A percentile compares a stretch with the other conserved stretches of the same genome.
Conservation (phyloP, 2,888 invertebrate species). For the Apotomis capreana region DNA sequence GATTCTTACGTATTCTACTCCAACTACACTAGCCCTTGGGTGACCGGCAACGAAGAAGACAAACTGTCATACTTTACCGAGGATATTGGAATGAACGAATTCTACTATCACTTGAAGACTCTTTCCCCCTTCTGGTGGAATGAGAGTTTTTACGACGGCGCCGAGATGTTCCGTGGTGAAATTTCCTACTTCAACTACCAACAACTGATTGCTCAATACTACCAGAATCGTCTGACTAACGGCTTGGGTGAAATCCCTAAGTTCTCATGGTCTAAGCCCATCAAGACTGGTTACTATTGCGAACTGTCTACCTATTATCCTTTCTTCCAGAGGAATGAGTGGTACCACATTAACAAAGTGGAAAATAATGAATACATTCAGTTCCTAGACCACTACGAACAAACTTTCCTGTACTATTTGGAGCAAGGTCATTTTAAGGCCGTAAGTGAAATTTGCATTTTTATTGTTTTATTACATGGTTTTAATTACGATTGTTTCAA, state of each 20-base stretch:
- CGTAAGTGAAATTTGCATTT: constrained; percentile 64
- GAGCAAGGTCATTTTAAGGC: constrained; percentile 84
- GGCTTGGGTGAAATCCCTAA: constrained; percentile 84
- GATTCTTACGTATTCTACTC: constrained; percentile 78
- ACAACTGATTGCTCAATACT: constrained; percentile 87
- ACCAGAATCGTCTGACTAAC: constrained; percentile 86
- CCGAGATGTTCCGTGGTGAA: constrained; percentile 85
- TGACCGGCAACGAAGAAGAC: constrained; percentile 82
- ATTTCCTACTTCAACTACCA: constrained; percentile 86
- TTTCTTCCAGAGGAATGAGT: constrained; percentile 83
- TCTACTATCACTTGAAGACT: constrained; percentile 86
- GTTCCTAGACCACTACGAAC: constrained; percentile 85
- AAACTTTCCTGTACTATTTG: constrained; percentile 76
- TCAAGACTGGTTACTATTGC: constrained; percentile 66
- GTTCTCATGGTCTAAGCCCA: constrained; percentile 83
- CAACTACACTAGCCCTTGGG: constrained; percentile 82
- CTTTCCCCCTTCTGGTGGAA: constrained; percentile 86
- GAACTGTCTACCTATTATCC: constrained; percentile 61
- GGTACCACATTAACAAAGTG: constrained; percentile 84
- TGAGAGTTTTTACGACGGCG: constrained; percentile 72
- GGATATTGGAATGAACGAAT: constrained; percentile 86
- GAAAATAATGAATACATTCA: constrained; percentile 72
- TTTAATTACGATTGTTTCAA: constrained; percentile 38
- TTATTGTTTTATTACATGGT: not conserved
- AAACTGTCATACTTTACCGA: constrained; percentile 87